A percentile compares a stretch with the other conserved stretches of the same genome.
These are phyloP conservation scores for Girardia tigrina DNA, from an alignment of 2,888 invertebrate genomes.

Conservation along the genomic window DNA sequence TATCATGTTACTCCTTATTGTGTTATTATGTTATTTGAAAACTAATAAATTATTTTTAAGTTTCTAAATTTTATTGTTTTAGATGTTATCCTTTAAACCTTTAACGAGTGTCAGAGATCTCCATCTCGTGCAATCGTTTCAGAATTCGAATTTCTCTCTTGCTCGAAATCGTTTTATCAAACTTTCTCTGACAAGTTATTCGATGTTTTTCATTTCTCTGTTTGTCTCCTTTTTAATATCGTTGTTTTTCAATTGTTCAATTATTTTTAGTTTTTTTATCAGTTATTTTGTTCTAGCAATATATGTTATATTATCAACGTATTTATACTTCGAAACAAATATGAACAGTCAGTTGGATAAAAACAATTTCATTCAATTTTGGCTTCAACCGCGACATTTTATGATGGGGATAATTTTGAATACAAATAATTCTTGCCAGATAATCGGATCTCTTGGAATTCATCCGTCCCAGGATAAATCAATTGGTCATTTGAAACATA, in stretches of 20 bases:
- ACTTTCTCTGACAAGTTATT: not conserved
- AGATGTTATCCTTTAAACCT: not conserved
- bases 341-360: not conserved
- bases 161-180: not conserved
- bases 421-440: not conserved
- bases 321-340: not conserved
- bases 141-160: not conserved
- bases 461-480: not conserved
- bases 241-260: not conserved
- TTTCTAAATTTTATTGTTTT: not conserved
- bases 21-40: no score
- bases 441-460: not conserved
- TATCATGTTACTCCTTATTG: no score
- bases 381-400: not conserved
- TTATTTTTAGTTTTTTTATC: not conserved
- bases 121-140: not conserved
- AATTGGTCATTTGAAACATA: not conserved
- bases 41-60: no score
- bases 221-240: not conserved
- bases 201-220: not conserved
- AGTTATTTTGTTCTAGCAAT: not conserved
- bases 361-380: not conserved
- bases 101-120: not conserved
- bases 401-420: not conserved
- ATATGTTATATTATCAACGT: not conserved